Evolutionary conservation across 2,888 invertebrate species (phyloP), one percentile per base, ranked within the genome.

Genomic region (Eudemis profundana): DNA sequence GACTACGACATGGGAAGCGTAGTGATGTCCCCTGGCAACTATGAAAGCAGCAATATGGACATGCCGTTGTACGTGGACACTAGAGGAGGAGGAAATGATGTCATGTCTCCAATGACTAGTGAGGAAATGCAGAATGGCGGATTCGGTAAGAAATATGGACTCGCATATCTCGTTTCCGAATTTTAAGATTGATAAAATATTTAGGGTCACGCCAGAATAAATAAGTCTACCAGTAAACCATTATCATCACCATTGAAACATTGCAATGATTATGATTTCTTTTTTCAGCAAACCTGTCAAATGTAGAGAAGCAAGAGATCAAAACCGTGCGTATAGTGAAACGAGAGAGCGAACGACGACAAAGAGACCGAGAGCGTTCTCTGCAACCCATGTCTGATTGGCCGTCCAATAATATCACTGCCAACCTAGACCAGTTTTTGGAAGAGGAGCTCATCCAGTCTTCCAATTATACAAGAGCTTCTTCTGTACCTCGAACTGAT

Each of bases 291-390:
- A 95, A 95, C 75, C 92, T 96, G 56, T 95, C 91, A 21, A 94
- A 93, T 78, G 95, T 96, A 63, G 98, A 98, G 79, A 97, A 97
- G 74, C 95, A 96, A 82, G 97, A 98, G 87, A 97, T 97, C 66
- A 97, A 98, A 93, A 98, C 98, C 0, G 98, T 98, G 15, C 94
- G 98, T 66, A 98, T 98, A 76, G 98, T 98, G 0, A 98, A 98
- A 87, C 93, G 98, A 12, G 97, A 98, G 82, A 97, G 97, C 19
- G 98, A 97, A 83, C 94, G 97, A 59, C 93, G 98, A 0, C 97
- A 97, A 79, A 92, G 96, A 51, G 97, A 97, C 76, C 93, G 96
- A 50, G 97, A 97, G 75, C 95, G 96, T 50, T 92, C 92, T 0
- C 76, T 93, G 0, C 93, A 93, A 68, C 93, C 93, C 0, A 86